Conservation (phyloP, 1,140 invertebrate species). For the Drosophila bocki region DNA sequence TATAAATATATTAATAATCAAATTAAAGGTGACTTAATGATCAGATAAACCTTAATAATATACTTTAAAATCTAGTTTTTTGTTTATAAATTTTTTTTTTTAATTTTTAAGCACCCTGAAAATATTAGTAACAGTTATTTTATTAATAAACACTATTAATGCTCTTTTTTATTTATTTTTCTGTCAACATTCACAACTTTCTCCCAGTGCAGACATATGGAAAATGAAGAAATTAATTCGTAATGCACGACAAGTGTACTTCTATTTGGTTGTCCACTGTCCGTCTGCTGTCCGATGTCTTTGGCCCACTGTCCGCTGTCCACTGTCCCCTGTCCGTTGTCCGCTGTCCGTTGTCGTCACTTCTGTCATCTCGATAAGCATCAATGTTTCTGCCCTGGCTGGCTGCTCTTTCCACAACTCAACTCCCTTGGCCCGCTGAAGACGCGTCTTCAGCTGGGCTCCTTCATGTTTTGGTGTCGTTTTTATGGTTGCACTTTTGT, state of each 20-base stretch:
- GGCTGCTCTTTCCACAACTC: conserved; percentile 47
- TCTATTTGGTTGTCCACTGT: conserved; percentile 30
- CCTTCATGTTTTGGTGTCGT: conserved; percentile 72
- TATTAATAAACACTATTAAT: not conserved
- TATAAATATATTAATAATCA: not conserved
- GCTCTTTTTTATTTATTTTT: not conserved
- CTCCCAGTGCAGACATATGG: conserved; percentile 36
- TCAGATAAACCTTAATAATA: too few species aligned
- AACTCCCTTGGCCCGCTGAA: conserved; percentile 6
- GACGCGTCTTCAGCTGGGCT: conserved; percentile 33
- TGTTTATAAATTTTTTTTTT: too few species aligned
- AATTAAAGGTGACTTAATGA: too few species aligned
- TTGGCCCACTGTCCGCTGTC: conserved; percentile 10
- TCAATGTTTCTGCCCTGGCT: conserved; percentile 77
- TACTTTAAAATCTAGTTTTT: too few species aligned
- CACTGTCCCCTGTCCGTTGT: conserved; percentile 5
- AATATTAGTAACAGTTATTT: too few species aligned
- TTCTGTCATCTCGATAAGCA: conserved; percentile 83
- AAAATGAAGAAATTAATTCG: conserved; percentile 76
- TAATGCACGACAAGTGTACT: conserved; percentile 57
- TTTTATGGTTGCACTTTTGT: conserved; percentile 84
- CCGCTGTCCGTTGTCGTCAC: conserved; percentile 56
- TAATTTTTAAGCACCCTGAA: too few species aligned
- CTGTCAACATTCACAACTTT: not conserved
- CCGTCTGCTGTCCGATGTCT: not conserved